Evolutionary conservation across 2,888 invertebrate genomes (phyloP).

Genomic region (Phortica okadai): DNA sequence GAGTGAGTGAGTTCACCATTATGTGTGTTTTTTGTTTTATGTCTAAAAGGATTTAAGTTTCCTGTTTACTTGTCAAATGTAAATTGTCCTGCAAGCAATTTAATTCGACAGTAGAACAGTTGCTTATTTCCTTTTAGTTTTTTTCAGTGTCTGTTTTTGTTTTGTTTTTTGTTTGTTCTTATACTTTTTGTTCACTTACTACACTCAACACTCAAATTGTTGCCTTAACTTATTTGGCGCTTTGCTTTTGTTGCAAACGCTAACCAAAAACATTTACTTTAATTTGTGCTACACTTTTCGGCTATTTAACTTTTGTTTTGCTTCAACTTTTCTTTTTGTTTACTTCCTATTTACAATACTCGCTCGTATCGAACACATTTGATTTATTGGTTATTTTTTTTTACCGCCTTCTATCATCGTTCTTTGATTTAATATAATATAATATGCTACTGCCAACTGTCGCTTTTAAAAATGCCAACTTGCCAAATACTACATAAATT

Average conservation of each 20-base stretch:
- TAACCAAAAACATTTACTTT: conserved; percentile 18
- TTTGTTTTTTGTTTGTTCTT: background rate
- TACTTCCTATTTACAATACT: conserved; percentile 38
- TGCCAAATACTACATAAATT: background rate
- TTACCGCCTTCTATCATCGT: background rate
- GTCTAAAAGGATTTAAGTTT: background rate
- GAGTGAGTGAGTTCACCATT: too few relatives aligned
- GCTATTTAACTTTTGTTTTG: conserved; percentile 11
- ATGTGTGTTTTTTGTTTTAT: background rate
- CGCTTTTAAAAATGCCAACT: background rate
- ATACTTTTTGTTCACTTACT: conserved; percentile 1
- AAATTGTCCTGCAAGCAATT: background rate
- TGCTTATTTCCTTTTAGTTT: background rate
- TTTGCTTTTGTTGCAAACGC: conserved; percentile 9
- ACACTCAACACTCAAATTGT: conserved; percentile 4
- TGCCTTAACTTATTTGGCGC: conserved; percentile 8
- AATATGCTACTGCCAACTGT: background rate
- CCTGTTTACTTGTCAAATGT: background rate
- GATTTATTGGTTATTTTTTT: background rate
- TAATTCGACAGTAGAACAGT: background rate
- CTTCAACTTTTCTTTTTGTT: background rate
- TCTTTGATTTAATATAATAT: background rate
- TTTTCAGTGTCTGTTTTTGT: background rate
- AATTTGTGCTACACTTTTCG: conserved; percentile 24
- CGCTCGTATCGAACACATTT: conserved; percentile 35